Conservation (phyloP, 2,888 invertebrate genomes). For the Agriopis aurantiaria region DNA sequence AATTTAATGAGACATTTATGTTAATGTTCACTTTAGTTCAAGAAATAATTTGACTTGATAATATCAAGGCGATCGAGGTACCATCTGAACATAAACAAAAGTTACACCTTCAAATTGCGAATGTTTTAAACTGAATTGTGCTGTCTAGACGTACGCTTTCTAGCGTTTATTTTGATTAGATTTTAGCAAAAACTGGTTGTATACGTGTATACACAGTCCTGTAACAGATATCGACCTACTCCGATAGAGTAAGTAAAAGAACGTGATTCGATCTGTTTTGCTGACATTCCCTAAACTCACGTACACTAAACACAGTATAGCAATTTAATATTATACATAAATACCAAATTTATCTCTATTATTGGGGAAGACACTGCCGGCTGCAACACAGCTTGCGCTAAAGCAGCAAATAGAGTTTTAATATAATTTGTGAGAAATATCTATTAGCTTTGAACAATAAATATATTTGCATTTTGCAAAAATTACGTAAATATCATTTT, state of each 20-base stretch:
- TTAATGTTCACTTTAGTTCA: not conserved
- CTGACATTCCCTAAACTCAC: too few species aligned
- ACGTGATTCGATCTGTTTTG: not conserved
- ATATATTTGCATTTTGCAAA: too few species aligned
- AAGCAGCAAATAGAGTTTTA: too few species aligned
- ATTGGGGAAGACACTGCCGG: too few species aligned
- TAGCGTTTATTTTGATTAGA: constrained; percentile 12
- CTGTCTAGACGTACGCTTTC: constrained; percentile 14
- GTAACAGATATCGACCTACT: constrained; percentile 3
- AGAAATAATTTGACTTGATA: constrained; percentile 11
- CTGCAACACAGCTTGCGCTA: too few species aligned
- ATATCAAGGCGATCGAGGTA: constrained; percentile 18
- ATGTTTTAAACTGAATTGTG: not conserved
- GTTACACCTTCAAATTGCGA: constrained; percentile 16
- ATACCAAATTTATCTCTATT: too few species aligned
- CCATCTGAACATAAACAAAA: constrained; percentile 15
- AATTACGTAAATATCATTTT: too few species aligned
- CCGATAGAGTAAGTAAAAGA: not conserved
- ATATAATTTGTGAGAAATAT: too few species aligned
- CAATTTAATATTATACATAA: too few species aligned
- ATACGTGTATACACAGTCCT: not conserved
- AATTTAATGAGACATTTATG: constrained; percentile 10
- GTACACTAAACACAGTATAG: too few species aligned
- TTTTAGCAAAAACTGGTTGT: constrained; percentile 8
- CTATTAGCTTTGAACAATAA: too few species aligned